Evolutionary conservation across 2,888 invertebrate genomes (phyloP), one percentile per base, ranked within the genome.

Genomic region (Tipula confusa): DNA sequence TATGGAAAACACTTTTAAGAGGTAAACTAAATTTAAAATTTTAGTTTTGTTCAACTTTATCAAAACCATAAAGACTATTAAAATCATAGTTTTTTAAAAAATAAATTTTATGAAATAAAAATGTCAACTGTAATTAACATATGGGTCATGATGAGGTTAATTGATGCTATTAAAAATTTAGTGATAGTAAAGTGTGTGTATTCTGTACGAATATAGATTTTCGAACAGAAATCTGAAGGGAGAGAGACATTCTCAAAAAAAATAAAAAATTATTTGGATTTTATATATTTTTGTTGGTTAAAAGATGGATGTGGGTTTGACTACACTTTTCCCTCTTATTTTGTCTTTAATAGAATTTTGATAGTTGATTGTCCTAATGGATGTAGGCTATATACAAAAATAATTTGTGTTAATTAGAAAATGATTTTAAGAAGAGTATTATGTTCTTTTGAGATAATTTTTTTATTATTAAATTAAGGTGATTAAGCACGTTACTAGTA

Each of bases 101-200:
- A 9, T 9, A 64, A 64, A 64, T 11, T 24, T 64, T 24, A 64
- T 64, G 24, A 64, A 64, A 64, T 64, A 64, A 24, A 64, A 64
- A 64, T 64, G 64, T 64, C 64, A 64, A 64, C 64, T 64, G 64
- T 64, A 64, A 64, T 64, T 64, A 64, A 64, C 64, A 64, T 64
- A 64, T 24, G 64, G 64, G 64, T 64, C 64, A 64, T 64, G 64
- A 9, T 64, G 64, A 64, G 64, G 64, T 64, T 64, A 64, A 64
- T 64, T 64, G 64, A 64, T 64, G 64, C 7, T 9, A 64, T 64
- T 64, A 64, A 64, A 64, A 24, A 64, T 64, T 64, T 64, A 24
- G 64, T 64, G 24, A 64, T 64, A 64, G 64, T 64, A 43, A 5
- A 15, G 5, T 18, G 4, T 43, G 9, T 43, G 15, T 38, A 38